A percentile compares a stretch with the other conserved stretches of the same genome.
phyloP scores from a whole-genome alignment of 2,888 invertebrate genomes.

The Ormyrus labotus region DNA sequence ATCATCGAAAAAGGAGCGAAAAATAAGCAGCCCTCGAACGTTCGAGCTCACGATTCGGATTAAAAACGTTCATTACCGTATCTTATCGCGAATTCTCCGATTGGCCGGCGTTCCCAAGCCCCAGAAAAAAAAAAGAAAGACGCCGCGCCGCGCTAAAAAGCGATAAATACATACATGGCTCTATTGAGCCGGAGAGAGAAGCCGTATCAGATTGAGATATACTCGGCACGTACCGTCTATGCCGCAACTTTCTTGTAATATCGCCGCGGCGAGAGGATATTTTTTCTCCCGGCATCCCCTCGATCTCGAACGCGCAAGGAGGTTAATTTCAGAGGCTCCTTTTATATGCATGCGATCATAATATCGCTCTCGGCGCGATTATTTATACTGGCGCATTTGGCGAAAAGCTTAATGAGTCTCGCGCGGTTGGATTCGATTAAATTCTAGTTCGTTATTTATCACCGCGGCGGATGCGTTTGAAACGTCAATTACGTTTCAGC shows the following conservation, averaged over 20 bases:
- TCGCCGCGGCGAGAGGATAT: background rate
- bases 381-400: constrained; percentile 18
- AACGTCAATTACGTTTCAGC: too few species aligned
- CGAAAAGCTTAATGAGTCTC: constrained; percentile 25
- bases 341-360: constrained; percentile 26
- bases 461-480: too few species aligned
- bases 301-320: constrained; percentile 38
- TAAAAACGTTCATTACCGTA: constrained; percentile 15
- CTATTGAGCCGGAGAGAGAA: background rate
- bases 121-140: constrained; percentile 5
- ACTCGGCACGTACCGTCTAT: background rate
- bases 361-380: constrained; percentile 35
- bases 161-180: constrained; percentile 3
- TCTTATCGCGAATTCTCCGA: constrained; percentile 36
- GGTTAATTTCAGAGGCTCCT: constrained; percentile 51
- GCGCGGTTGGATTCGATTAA: constrained; percentile 14
- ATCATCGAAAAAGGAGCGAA: background rate
- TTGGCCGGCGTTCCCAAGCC: background rate
- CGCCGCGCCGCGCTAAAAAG: background rate
- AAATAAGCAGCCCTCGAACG: too few species aligned
- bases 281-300: constrained; percentile 13
- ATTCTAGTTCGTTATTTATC: background rate
- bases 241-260: constrained; percentile 39
- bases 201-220: constrained; percentile 22
- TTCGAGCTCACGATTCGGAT: background rate